Evolutionary conservation across 2,113 vertebrate species (phyloP), one percentile per base, ranked within the genome.

Genomic region (Parotia lawesii): DNA sequence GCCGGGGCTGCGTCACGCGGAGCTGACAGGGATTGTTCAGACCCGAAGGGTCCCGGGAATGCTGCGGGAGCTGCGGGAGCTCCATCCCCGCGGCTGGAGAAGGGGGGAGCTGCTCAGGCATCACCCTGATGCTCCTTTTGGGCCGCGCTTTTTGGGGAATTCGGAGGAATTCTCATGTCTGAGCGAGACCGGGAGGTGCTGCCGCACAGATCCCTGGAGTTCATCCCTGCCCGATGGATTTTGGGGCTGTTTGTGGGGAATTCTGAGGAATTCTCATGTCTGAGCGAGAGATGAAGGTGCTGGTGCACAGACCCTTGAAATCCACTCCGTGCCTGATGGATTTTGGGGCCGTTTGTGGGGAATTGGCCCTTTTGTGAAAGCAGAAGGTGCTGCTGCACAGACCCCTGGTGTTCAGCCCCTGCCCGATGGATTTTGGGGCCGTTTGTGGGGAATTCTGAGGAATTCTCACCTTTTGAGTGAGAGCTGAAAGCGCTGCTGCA

Each of bases 1-100:
- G 4, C 57, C 12, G 29, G 47, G 62, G 10, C 50, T 33, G n/a
- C 29, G 3, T 17, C 62, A 33, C 48, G 6, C 27, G 1, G 29
- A 60, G 70, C 60, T 4, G 10, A 20, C 4, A 6, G 17, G 16
- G 24, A 24, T 9, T 5, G 31, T 5, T 3, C 2, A 3, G 37
- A 2, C 5, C 4, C 6, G 23, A 29, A 16, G 44, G 24, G 8
- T 3, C 0, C 2, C 45, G 18, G 22, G 40, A 76, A 14, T 9
- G 48, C 57, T n/a, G 42, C 62, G 20, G 57, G 67, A 31, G 31
- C 3, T 3, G 45, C 33, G 12, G 61, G 66, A 69, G 50, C 65
- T 74, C 60, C 61, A 10, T 51, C 61, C 42, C 58, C 5, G 23
- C 5, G 12, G 48, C 75, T 35, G 54, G 42, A 50, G 57, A 15